Conservation (phyloP, 2,113 vertebrate genomes). For the Herpetotheres cachinnans region DNA sequence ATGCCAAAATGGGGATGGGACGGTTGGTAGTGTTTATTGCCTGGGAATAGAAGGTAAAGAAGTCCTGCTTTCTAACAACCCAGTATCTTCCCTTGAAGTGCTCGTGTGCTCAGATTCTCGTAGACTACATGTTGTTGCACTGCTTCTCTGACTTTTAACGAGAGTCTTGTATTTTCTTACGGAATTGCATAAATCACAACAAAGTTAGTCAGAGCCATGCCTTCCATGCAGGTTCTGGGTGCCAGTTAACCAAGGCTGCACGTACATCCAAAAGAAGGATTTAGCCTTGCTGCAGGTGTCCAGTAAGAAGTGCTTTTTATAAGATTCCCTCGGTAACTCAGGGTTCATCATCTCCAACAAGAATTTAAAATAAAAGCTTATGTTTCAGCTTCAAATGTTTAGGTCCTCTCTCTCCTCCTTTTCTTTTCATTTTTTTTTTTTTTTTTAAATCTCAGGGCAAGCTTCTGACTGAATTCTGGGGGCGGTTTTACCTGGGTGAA, state of each 20-base stretch:
- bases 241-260: not conserved
- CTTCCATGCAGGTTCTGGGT: not conserved
- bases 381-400: not conserved
- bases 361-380: not conserved
- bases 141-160: not conserved
- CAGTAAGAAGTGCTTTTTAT: not conserved
- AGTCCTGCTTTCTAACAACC: not conserved
- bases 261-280: not conserved
- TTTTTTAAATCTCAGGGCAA: not conserved
- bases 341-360: not conserved
- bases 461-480: not conserved
- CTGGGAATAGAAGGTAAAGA: not conserved
- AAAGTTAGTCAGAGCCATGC: not conserved
- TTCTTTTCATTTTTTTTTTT: not conserved
- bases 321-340: not conserved
- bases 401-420: not conserved
- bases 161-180: not conserved
- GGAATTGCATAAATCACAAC: not conserved
- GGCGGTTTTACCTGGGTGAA: not conserved
- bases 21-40: not conserved
- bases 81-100: not conserved
- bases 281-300: not conserved
- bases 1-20: not conserved
- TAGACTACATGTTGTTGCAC: not conserved
- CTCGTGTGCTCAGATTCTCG: fast-evolving